phyloP scores from a whole-genome alignment of 2,797 vertebrate genomes.

The Trichosurus vulpecula region DNA sequence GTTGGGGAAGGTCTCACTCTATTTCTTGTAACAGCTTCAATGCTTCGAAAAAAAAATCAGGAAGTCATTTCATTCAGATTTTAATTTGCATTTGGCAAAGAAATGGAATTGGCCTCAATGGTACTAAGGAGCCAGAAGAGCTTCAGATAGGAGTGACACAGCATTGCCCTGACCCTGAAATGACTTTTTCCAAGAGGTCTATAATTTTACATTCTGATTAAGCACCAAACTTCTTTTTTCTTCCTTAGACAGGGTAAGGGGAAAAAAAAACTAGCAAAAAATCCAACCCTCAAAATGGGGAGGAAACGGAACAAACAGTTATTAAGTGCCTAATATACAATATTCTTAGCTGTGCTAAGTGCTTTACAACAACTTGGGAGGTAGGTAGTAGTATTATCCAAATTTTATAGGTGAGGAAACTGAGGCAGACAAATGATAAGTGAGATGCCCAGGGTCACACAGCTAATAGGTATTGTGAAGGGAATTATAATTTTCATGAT shows the following conservation, averaged over 20 bases:
- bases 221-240: not conserved
- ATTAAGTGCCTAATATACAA: no score
- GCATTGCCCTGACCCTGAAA: conserved; percentile 33
- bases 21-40: conserved; percentile 54
- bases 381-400: not conserved
- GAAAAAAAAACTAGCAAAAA: not conserved
- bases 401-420: not conserved
- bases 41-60: conserved; percentile 29
- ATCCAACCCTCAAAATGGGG: conserved; percentile 3
- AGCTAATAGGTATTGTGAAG: no score
- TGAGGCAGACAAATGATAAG: not conserved
- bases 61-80: conserved; percentile 70
- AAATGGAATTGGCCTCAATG: conserved; percentile 36
- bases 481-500: no score
- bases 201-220: conserved; percentile 58
- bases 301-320: not conserved
- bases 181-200: conserved; percentile 58
- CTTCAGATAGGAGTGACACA: conserved; percentile 58
- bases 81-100: conserved; percentile 60
- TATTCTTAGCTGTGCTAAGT: not conserved
- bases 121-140: conserved; percentile 56
- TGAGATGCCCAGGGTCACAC: no score
- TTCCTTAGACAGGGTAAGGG: not conserved
- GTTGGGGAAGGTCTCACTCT: conserved; percentile 61
- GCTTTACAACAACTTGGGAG: not conserved